Evolutionary conservation across 1,140 invertebrate genomes (phyloP), one percentile per base, ranked within the genome.

Genomic region (Phthorimaea operculella): DNA sequence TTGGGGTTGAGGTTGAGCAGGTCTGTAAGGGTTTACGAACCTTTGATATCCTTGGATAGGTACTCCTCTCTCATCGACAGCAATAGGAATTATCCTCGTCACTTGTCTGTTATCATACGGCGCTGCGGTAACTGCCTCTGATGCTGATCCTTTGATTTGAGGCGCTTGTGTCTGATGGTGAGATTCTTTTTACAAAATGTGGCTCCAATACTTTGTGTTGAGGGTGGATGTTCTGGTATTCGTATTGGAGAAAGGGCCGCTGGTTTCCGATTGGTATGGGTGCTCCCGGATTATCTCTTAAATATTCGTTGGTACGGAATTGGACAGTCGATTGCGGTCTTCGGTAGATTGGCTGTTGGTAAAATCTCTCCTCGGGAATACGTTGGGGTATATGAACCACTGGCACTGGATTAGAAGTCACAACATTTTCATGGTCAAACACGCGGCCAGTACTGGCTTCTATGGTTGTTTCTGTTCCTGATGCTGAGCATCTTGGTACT

Each of bases 291-390:
- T 87, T 86, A 49, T 87, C 85, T 68, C 79, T 76, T 17, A 87
- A 64, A 57, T 84, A 87, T 55, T 86, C 83, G 39, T 78, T 72
- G 1, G 84, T 85, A 33, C 83, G 76, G 47, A 88, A 80, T 1
- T 88, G 86, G 55, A 85, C 74, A 0, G 84, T 57, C 28, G 87
- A 76, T 55, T 82, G 68, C 12, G 84, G 78, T 51, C 83, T 79
- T 60, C 76, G 74, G 57, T 88, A 86, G 58, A 85, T 79, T 6
- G 86, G 86, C 61, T 87, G 84, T 44, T 86, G 74, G 17, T 88
- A 85, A 15, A 83, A 66, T 33, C 83, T 75, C 4, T 83, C 79
- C 17, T 86, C 81, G 11, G 70, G 57, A 49, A 85, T 72, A 58
- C 82, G 70, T 17, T 65, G 55, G 34, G 76, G 79, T 51, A 83